Base-by-base conservation (phyloP, 2,888 invertebrate species). In the Drosophila recens region DNA sequence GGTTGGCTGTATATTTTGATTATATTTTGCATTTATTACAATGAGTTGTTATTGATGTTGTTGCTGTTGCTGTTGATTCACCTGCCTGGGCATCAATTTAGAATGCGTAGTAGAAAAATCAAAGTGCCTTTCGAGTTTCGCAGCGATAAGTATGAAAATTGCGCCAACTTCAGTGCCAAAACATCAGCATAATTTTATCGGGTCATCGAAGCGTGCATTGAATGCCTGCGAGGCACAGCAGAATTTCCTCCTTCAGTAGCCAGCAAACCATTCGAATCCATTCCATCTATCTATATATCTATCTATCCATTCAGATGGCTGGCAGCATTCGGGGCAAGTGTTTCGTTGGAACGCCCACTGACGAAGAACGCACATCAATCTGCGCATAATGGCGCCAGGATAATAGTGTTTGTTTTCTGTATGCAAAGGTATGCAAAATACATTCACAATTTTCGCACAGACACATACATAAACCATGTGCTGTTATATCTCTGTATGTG, bases 391-490 rank as follows among this genome's bases (percentile, higher is more conserved):
- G 79, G 79, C 74, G 70, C 48, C 83, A 67, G 87, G 75, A 83
- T 81, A 83, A 86, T 83, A 83, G 87, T 86, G 77, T 81, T 86
- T 81, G 81, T 76, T 79, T 80, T 65, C 62, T 65, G 86, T 80
- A 69, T 80, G 82, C 82, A 80, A 75, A 84, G 85, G 67, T 80
- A 82, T 85, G 82, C 80, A 82, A 71, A 72, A 80, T 71, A 80
- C 59, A 68, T 56, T 64, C 71, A 56, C 67, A 70, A 59, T 61
- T 57, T 76, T 70, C 30, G 34, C 65, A 67, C 73, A 65, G 33
- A 67, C 46, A 46, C 58, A 54, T 57, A 34, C 59, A 67, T 56
- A 52, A 53, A 42, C 17, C 34, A 43, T 68, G 48, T 59, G 53
- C 48, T 46, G 58, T 27, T 61, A 58, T 67, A 49, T 67, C 48